Evolutionary conservation across 2,888 invertebrate genomes (phyloP).

Genomic region (Aphrophora alni): DNA sequence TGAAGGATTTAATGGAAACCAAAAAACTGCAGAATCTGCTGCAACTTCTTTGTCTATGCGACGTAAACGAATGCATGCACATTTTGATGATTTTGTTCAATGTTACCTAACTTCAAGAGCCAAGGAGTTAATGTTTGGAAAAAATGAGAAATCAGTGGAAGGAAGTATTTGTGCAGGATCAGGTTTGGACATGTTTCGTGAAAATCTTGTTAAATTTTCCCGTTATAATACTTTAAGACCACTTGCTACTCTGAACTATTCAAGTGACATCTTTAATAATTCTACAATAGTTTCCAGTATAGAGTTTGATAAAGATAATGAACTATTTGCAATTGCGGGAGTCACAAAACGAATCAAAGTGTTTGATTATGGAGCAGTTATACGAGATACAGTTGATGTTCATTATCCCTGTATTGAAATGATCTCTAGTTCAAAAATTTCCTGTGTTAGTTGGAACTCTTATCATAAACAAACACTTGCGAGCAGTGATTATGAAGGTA

Average conservation of each 20-base stretch:
- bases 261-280: constrained; percentile 86
- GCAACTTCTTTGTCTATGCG: constrained; percentile 68
- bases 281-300: constrained; percentile 90
- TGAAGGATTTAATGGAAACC: constrained; percentile 52
- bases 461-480: constrained; percentile 88
- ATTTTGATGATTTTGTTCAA: constrained; percentile 89
- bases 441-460: constrained; percentile 93
- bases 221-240: constrained; percentile 78
- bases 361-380: constrained; percentile 86
- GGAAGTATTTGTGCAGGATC: constrained; percentile 52
- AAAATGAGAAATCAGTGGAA: constrained; percentile 47
- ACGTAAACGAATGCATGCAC: constrained; percentile 78
- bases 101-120: constrained; percentile 83
- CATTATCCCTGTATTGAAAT: constrained; percentile 94
- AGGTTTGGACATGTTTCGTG: constrained; percentile 78
- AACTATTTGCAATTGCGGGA: constrained; percentile 94
- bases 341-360: constrained; percentile 94
- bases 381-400: constrained; percentile 85
- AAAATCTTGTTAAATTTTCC: constrained; percentile 86
- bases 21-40: constrained; percentile 51
- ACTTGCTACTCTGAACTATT: constrained; percentile 87
- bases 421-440: constrained; percentile 91
- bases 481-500: constrained; percentile 94
- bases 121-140: constrained; percentile 72
- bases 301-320: constrained; percentile 95